These are phyloP conservation scores for Clepsis dumicolana DNA, from an alignment of 2,888 invertebrate species.

Conservation along the genomic window DNA sequence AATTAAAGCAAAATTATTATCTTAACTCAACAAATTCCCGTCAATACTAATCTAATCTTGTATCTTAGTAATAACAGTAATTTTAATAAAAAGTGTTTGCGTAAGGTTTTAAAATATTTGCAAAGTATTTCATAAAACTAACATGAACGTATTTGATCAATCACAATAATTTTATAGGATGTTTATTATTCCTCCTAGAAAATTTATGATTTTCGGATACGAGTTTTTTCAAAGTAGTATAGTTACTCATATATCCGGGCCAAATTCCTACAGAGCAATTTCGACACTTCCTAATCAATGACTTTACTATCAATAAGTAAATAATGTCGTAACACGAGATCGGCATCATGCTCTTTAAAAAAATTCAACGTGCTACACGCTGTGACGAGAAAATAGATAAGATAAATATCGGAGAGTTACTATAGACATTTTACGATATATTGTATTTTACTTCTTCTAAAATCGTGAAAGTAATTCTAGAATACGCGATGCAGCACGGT, in stretches of 20 bases:
- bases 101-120: no score
- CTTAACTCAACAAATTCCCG: no score
- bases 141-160: no score
- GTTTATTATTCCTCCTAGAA: no score
- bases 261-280: conserved; percentile 27
- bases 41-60: no score
- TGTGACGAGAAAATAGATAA: conserved; percentile 28
- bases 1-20: no score
- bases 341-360: background rate
- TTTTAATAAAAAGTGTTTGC: no score
- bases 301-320: conserved; percentile 28
- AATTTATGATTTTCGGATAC: no score
- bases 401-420: conserved; percentile 11
- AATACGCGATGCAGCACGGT: background rate
- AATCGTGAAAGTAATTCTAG: conserved; percentile 2
- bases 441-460: conserved; percentile 7
- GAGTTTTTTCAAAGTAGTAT: no score
- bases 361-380: conserved; percentile 6
- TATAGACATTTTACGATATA: conserved; percentile 20
- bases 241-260: conserved; percentile 40
- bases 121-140: no score
- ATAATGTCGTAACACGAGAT: conserved; percentile 23
- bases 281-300: conserved; percentile 12
- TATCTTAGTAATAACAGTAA: no score
- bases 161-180: no score